phyloP scores from a whole-genome alignment of 1,140 invertebrate genomes.

The Elymnias hypermnestra region DNA sequence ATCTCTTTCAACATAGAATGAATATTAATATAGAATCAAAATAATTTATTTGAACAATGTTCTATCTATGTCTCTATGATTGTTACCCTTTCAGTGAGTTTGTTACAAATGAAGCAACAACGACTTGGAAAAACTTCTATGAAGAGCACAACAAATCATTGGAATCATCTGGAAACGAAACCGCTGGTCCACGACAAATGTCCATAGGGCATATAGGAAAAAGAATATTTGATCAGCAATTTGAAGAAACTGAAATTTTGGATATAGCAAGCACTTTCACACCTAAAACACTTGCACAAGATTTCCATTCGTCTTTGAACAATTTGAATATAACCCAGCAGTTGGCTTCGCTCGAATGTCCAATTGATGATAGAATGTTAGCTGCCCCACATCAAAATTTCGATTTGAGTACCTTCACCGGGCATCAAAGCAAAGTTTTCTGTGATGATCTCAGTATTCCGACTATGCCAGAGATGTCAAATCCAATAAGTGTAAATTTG shows the following conservation, averaged over 20 bases:
- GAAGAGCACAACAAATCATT: constrained; percentile 63
- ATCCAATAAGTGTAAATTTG: constrained; percentile 48
- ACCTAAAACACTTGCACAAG: constrained; percentile 19
- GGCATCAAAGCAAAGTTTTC: constrained; percentile 48
- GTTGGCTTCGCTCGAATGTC: constrained; percentile 33
- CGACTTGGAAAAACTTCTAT: constrained; percentile 66
- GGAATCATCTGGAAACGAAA: constrained; percentile 56
- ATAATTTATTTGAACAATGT: too few relatives aligned
- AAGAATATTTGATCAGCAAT: constrained; percentile 56
- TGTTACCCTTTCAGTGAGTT: constrained; percentile 43
- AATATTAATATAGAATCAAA: too few relatives aligned
- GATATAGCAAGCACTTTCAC: constrained; percentile 27
- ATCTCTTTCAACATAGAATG: too few relatives aligned
- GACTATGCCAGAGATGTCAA: constrained; percentile 37
- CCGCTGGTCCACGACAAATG: constrained; percentile 29
- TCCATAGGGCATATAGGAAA: constrained; percentile 45
- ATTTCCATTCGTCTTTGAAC: constrained; percentile 38
- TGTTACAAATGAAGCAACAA: constrained; percentile 58
- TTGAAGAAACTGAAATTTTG: constrained; percentile 48
- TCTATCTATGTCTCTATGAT: background rate
- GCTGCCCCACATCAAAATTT: constrained; percentile 39
- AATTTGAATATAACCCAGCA: constrained; percentile 46
- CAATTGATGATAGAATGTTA: constrained; percentile 30
- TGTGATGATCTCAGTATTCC: constrained; percentile 41
- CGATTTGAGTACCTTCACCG: constrained; percentile 48